Base-by-base conservation (phyloP, 1,140 invertebrate species). In the Atopsyche davidsoni region DNA sequence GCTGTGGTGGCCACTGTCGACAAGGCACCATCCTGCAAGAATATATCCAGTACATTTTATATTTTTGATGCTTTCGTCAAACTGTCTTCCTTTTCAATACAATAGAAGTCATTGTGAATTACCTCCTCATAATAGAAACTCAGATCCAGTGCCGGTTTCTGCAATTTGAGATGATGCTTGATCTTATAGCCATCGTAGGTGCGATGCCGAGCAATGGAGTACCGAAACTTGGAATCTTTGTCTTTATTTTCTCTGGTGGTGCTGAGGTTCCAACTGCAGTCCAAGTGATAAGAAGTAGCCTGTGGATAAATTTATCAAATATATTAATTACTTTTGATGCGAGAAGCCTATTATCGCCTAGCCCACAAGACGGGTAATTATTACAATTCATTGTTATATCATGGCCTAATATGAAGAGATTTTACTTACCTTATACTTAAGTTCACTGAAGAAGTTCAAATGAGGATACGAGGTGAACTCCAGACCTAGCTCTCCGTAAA, bases 381-480 rank as follows among this genome's bases (percentile, higher is more conserved):
- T 16, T 7, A n/a, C 40, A 23, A 19, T 44, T 18, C 38, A 22
- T 24, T 42, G 13, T 22, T 22, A 22, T 14, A 42, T n/a, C n/a
- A n/a, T n/a, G n/a, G n/a, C n/a, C n/a, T n/a, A n/a, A n/a, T n/a
- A n/a, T n/a, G n/a, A n/a, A n/a, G n/a, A n/a, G n/a, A n/a, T n/a
- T n/a, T n/a, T 45, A 70, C 69, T 67, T 65, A 81, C 79, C 64
- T 75, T 71, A 60, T 83, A 83, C 60, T 75, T 81, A 0, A 80
- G 62, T 6, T 78, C 76, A n/a, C 82, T 68, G 21, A 81, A 77
- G 41, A 86, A 81, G 62, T 89, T 87, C 4, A 86, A 76, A 40
- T 81, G 76, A 0, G 85, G 82, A 73, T 89, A 89, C 0, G 85
- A 83, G 0, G 83, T 81, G 7, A 83, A 85, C 16, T 80, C 75